These are phyloP conservation scores for Pseudotriccus pelzelni DNA, from an alignment of 2,797 vertebrate genomes.

Conservation along the genomic window DNA sequence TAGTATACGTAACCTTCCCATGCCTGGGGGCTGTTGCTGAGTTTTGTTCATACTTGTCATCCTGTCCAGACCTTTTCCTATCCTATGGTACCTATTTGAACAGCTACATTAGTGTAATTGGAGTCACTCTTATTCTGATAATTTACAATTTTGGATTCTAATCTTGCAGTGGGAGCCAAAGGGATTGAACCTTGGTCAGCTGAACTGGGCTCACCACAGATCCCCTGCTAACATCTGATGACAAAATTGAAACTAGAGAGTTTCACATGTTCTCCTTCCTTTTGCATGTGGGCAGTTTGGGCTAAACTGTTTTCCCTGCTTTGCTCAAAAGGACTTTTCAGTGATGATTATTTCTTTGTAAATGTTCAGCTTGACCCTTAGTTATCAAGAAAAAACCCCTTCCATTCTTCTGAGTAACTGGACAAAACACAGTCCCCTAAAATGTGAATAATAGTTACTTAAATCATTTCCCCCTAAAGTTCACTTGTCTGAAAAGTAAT, in stretches of 20 bases:
- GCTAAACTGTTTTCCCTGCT: neutral
- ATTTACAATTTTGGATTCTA: neutral
- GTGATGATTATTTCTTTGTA: neutral
- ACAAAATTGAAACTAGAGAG: neutral
- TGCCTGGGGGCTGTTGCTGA: neutral
- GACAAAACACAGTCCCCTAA: neutral
- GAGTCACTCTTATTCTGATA: neutral
- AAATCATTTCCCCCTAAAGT: neutral
- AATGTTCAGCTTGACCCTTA: neutral
- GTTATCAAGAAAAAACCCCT: neutral
- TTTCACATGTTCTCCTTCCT: neutral
- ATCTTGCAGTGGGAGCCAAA: neutral
- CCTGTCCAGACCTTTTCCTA: neutral
- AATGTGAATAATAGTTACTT: neutral
- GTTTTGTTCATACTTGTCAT: neutral
- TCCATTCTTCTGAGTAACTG: neutral
- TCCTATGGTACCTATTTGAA: neutral
- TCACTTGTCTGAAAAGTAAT: neutral
- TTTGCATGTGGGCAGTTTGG: neutral
- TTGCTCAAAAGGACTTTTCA: neutral
- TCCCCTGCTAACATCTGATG: neutral
- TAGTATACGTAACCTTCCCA: neutral
- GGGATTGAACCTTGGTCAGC: neutral
- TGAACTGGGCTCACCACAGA: neutral
- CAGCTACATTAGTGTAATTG: neutral